These are phyloP conservation scores for Tinamus guttatus DNA, from an alignment of 2,113 vertebrate species.

Conservation along the genomic window DNA sequence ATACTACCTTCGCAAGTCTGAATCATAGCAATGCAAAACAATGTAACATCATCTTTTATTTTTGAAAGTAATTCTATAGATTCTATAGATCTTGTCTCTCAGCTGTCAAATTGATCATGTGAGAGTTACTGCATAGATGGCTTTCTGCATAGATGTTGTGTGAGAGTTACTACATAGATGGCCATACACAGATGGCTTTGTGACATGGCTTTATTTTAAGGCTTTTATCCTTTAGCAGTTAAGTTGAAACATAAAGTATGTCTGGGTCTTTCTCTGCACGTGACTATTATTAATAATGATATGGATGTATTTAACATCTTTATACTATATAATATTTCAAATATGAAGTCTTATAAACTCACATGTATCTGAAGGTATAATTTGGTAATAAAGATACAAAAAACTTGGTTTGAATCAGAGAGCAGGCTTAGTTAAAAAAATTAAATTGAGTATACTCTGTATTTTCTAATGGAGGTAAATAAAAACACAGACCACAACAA, in stretches of 20 bases:
- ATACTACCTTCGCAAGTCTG: neutral
- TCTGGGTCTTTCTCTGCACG: neutral
- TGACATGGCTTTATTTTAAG: neutral
- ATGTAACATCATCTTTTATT: fast-evolving
- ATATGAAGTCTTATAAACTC: neutral
- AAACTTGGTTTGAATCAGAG: neutral
- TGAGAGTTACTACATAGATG: neutral
- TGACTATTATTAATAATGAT: neutral
- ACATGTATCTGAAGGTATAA: neutral
- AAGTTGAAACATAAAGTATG: neutral
- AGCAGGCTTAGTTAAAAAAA: neutral
- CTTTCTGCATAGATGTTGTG: no score
- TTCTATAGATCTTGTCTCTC: neutral
- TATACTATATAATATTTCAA: neutral
- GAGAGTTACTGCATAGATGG: fast-evolving
- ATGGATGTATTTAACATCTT: neutral
- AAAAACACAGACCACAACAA: neutral
- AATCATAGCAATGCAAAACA: neutral
- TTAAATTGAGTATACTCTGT: neutral
- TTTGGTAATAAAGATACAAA: neutral
- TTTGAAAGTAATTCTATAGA: neutral
- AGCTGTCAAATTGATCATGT: neutral
- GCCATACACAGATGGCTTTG: no score
- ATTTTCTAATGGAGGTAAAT: neutral
- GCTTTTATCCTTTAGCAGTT: neutral